phyloP scores from a whole-genome alignment of 35 echinoderm and acorn worm species.

The Ophioderma brevispina region DNA sequence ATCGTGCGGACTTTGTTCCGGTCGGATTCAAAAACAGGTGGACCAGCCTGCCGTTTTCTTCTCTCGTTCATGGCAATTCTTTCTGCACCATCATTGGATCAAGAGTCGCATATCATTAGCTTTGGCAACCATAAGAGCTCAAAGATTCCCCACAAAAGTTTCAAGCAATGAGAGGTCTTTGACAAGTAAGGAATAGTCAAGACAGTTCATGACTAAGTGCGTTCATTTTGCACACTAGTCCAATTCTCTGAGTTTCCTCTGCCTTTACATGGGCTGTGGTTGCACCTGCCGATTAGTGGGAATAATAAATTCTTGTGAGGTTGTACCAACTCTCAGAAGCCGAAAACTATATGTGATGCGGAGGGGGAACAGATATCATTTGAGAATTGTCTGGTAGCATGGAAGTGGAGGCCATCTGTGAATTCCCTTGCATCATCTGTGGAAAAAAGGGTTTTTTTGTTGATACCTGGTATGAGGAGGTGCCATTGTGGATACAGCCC shows the following conservation, averaged over 20 bases:
- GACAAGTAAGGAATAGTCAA: background rate
- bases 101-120: background rate
- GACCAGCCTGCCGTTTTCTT: background rate
- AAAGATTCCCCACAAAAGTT: background rate
- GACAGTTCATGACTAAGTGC: background rate
- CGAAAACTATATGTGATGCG: background rate
- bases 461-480: no score
- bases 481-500: background rate
- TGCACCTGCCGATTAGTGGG: background rate
- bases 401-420: background rate
- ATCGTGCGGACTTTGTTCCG: background rate
- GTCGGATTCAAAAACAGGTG: background rate
- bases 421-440: background rate
- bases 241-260: background rate
- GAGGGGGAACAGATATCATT: background rate
- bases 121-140: background rate
- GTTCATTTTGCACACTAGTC: background rate
- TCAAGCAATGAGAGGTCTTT: background rate
- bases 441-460: background rate
- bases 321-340: no score
- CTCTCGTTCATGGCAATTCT: background rate
- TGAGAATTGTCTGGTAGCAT: background rate
- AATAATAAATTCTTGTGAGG: background rate
- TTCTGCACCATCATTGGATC: background rate
- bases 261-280: background rate